Conservation (phyloP, 2,888 invertebrate genomes). For the Scaptodrosophila latifasciaeformis region DNA sequence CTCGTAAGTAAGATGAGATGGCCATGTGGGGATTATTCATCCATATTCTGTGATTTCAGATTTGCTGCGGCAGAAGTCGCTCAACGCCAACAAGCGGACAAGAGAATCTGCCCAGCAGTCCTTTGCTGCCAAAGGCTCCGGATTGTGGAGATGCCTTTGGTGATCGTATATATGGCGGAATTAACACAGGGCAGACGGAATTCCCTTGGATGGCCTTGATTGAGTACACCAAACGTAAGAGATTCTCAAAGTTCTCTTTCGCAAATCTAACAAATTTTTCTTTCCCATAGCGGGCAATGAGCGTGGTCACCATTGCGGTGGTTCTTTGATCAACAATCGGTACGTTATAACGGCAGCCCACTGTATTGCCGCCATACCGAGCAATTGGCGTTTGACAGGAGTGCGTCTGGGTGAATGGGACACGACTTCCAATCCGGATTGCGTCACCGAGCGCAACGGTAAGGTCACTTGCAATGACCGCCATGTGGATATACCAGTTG, state of each 20-base stretch:
- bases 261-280: no score
- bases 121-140: constrained; percentile 42
- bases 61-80: constrained; percentile 50
- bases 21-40: background rate
- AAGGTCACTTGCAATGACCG: constrained; percentile 78
- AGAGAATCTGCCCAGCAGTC: no score
- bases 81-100: no score
- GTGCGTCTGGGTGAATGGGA: constrained; percentile 75
- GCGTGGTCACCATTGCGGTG: constrained; percentile 83
- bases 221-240: constrained; percentile 75
- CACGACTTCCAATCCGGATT: constrained; percentile 61
- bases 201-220: constrained; percentile 76
- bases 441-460: constrained; percentile 53
- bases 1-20: constrained; percentile 33
- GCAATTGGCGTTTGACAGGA: constrained; percentile 77
- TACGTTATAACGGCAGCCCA: constrained; percentile 87
- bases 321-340: constrained; percentile 79
- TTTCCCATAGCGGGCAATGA: constrained; percentile 79
- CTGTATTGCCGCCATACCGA: constrained; percentile 82
- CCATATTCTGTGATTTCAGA: constrained; percentile 22
- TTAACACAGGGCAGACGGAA: constrained; percentile 78
- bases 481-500: constrained; percentile 79
- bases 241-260: background rate
- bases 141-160: constrained; percentile 69
- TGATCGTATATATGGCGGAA: constrained; percentile 80